Evolutionary conservation across 2,113 vertebrate genomes (phyloP).

Genomic region (Saccopteryx bilineata): DNA sequence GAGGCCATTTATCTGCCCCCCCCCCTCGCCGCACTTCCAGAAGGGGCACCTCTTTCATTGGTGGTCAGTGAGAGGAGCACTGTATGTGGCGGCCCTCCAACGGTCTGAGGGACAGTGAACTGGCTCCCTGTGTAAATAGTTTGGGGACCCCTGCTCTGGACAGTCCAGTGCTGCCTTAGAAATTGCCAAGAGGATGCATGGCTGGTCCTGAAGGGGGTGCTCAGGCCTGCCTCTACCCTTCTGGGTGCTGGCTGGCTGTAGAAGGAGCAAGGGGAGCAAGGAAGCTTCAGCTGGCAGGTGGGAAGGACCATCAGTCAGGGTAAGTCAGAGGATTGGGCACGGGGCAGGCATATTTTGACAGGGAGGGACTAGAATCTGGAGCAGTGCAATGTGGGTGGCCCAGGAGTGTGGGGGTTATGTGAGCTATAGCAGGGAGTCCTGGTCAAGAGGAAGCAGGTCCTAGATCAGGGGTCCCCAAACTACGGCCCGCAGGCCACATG

Average conservation of each 20-base stretch:
- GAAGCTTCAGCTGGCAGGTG: no score
- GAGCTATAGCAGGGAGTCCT: background rate
- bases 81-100: no score
- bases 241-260: fast-evolving
- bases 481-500: no score
- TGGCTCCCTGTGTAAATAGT: no score
- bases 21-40: no score
- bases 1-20: no score
- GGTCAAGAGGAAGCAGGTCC: background rate
- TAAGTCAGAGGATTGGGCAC: fast-evolving
- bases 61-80: no score
- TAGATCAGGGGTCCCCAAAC: no score
- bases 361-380: background rate
- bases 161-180: background rate
- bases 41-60: no score
- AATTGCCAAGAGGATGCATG: background rate
- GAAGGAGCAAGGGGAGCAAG: background rate
- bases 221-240: background rate
- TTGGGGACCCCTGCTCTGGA: background rate
- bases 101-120: no score
- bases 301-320: fast-evolving
- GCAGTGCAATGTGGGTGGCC: background rate
- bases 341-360: fast-evolving
- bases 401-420: background rate
- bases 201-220: background rate